Percentiles rank a stretch among this genome's conserved stretches.
Conservation (phyloP, 2,797 vertebrate genomes). For the Artibeus jamaicensis region DNA sequence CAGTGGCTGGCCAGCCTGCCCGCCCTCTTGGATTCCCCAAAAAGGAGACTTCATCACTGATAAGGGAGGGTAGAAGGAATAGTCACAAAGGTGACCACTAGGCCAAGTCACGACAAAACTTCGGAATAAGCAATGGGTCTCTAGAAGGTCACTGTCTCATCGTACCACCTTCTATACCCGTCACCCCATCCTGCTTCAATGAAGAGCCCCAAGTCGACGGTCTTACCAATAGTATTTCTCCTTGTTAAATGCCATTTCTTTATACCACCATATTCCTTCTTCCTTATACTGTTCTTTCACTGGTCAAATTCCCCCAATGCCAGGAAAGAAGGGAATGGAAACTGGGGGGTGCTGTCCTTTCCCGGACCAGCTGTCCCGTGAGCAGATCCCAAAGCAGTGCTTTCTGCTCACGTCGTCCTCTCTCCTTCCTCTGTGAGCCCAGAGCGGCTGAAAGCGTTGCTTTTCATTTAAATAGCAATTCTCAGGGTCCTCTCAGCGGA, state of each 20-base stretch:
- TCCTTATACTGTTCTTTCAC: not conserved
- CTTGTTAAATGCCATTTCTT: not conserved
- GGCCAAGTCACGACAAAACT: not conserved
- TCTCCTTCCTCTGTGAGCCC: not conserved
- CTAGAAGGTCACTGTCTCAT: not conserved
- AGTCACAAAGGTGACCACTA: not conserved
- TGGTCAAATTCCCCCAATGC: not conserved
- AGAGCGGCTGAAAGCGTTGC: not conserved
- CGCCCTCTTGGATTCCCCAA: not conserved
- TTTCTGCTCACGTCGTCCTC: not conserved
- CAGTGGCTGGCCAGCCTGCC: not conserved
- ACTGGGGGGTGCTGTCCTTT: not conserved
- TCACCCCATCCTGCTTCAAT: not conserved
- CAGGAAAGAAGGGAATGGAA: not conserved
- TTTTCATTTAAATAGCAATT: not conserved
- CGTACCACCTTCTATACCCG: not conserved
- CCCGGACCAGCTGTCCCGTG: not conserved
- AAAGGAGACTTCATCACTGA: not conserved
- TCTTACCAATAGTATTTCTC: not conserved
- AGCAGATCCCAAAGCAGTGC: not conserved
- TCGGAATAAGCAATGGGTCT: not conserved
- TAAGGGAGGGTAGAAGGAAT: not conserved
- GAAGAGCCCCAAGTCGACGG: not conserved
- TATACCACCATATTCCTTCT: not conserved
- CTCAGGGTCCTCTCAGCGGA: not conserved